Base-by-base conservation (phyloP, 2,888 invertebrate species). In the Drosophila borborema region DNA sequence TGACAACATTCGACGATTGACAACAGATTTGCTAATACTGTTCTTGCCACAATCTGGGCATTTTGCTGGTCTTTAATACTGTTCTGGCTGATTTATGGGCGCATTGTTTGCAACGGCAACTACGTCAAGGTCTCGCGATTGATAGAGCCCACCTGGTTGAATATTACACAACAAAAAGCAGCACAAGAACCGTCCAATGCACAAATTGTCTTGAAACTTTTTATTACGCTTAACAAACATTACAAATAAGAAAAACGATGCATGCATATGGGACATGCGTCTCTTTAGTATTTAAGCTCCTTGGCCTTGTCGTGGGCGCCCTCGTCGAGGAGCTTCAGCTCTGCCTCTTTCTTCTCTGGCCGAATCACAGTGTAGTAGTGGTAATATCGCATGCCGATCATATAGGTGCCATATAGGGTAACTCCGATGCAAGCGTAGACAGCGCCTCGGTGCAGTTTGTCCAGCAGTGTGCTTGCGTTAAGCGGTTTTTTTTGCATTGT, bases 401-500 rank as follows among this genome's bases (percentile, higher is more conserved):
- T 76, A 53, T 91, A 91, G 36, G 93, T 92, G 46, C 94, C 95
- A 83, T 93, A 94, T 1, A 94, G 63, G 20, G 95, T 95, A 10
- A 95, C 91, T 7, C 94, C 95, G 45, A 95, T 90, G 81, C 95
- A 95, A 20, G 93, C 91, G 40, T 92, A 92, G 1, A 95, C 95
- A 51, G 94, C 93, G 28, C 94, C 94, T 86, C 93, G 94, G 82
- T 95, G 95, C 40, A 95, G 81, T 73, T 91, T 93, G 77, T 95
- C 94, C 36, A 94, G 62, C 23, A 94, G 72, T 18, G 87, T 67
- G 83, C 85, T 93, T 18, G 83, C 88, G 38, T 66, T 82, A 2
- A 92, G 60, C 71, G 90, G 86, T 49, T 93, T 90, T 51, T 91
- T 88, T 83, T 93, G 94, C 93, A 84, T 84, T 18, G 31, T 45